phyloP scores from a whole-genome alignment of 2,797 vertebrate species.

The Mallotus villosus region DNA sequence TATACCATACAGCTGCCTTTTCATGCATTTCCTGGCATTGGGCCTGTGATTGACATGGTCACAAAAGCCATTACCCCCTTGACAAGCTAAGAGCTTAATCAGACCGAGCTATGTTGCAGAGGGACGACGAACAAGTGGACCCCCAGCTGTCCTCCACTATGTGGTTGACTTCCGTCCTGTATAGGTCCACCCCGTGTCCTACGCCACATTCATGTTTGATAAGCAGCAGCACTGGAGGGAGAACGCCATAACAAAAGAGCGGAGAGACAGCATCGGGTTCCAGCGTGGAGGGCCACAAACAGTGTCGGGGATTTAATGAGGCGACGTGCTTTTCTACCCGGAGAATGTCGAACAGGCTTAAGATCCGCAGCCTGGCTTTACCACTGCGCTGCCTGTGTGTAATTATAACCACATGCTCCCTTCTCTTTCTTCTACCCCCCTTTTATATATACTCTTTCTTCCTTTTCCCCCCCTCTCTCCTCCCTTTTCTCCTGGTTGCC shows the following conservation, averaged over 20 bases:
- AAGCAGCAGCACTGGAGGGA: slow-evolving; percentile 61
- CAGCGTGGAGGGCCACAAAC: slow-evolving; percentile 65
- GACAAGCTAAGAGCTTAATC: slow-evolving; percentile 64
- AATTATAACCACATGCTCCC: slow-evolving; percentile 94
- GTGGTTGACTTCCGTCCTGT: slow-evolving; percentile 30
- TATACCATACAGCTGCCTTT: neutral
- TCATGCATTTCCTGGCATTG: slow-evolving; percentile 34
- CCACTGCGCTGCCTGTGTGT: slow-evolving; percentile 89
- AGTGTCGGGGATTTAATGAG: slow-evolving; percentile 94
- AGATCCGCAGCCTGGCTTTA: slow-evolving; percentile 90
- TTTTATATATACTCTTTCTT: slow-evolving; percentile 56
- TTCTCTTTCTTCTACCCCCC: slow-evolving; percentile 58
- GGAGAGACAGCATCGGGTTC: slow-evolving; percentile 64
- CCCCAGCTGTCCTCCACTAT: slow-evolving; percentile 59
- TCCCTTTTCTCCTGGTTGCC: slow-evolving; percentile 40
- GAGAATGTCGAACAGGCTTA: slow-evolving; percentile 87
- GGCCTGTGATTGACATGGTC: slow-evolving; percentile 52
- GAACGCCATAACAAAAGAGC: slow-evolving; percentile 70
- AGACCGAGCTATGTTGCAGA: slow-evolving; percentile 42
- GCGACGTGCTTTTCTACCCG: slow-evolving; percentile 84
- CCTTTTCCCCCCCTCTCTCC: slow-evolving; percentile 30
- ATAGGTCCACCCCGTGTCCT: slow-evolving; percentile 58
- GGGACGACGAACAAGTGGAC: slow-evolving; percentile 62
- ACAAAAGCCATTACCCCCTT: slow-evolving; percentile 60
- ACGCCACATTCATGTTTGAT: slow-evolving; percentile 68